Evolutionary conservation across 2,113 vertebrate species (phyloP).

Genomic region (Takifugu bimaculatus): DNA sequence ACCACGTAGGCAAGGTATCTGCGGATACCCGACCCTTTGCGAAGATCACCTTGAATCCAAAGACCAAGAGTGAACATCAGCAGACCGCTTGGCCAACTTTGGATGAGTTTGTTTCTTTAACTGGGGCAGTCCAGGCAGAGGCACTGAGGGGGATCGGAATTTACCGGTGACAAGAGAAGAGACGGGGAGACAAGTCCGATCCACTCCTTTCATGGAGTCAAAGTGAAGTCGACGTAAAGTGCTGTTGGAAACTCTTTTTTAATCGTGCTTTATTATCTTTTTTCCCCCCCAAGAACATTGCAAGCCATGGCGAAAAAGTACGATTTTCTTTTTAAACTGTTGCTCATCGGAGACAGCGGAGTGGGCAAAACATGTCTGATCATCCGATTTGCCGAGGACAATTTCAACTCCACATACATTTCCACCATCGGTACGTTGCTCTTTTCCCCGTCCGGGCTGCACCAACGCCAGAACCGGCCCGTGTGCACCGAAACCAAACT

Average conservation of each 20-base stretch:
- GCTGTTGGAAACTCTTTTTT: too few relatives aligned
- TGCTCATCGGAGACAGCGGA: slow-evolving; percentile 92
- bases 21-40: too few relatives aligned
- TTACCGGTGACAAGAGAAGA: slow-evolving; percentile 60
- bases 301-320: slow-evolving; percentile 86
- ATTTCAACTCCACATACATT: slow-evolving; percentile 93
- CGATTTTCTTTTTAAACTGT: slow-evolving; percentile 89
- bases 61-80: slow-evolving; percentile 2
- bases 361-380: slow-evolving; percentile 95
- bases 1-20: slow-evolving; percentile 18
- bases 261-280: background rate
- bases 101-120: slow-evolving; percentile 28
- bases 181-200: slow-evolving; percentile 11
- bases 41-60: background rate
- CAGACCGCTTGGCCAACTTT: slow-evolving; percentile 23
- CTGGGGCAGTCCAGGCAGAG: slow-evolving; percentile 30
- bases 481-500: slow-evolving; percentile 3
- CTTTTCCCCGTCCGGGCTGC: slow-evolving; percentile 1
- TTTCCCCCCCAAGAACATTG: background rate
- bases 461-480: background rate
- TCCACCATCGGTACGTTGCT: slow-evolving; percentile 88
- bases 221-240: slow-evolving; percentile 10
- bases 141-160: slow-evolving; percentile 56
- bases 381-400: slow-evolving; percentile 91
- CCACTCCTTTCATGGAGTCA: slow-evolving; percentile 5